Percentiles rank a stretch among this genome's conserved stretches.
These are phyloP conservation scores for Haliclystus octoradiatus DNA, from an alignment of 30 jellyfish, hydroid and myxozoan genomes.

Conservation along the genomic window DNA sequence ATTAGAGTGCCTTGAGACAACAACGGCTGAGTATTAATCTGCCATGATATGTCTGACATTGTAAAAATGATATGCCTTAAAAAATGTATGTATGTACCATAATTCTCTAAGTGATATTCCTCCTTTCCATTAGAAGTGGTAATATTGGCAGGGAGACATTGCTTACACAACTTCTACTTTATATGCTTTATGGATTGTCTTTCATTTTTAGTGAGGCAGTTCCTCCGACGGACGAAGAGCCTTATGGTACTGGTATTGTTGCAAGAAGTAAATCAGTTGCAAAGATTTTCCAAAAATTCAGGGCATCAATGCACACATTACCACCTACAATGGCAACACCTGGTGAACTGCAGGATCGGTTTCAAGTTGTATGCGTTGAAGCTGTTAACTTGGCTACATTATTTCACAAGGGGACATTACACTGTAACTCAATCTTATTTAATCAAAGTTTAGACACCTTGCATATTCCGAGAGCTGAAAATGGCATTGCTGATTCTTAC, in stretches of 20 bases:
- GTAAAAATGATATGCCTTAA: too few relatives aligned
- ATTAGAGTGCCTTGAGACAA: too few relatives aligned
- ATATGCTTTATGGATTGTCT: background rate
- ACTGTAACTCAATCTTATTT: slow-evolving; percentile 34
- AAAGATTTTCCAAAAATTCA: slow-evolving; percentile 22
- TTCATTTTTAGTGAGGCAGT: background rate
- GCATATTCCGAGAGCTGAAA: background rate
- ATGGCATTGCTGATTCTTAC: background rate
- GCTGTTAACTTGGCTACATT: slow-evolving; percentile 63
- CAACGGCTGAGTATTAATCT: too few relatives aligned
- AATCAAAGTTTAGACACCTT: slow-evolving; percentile 13
- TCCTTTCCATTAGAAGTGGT: too few relatives aligned
- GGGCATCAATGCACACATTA: slow-evolving; percentile 51
- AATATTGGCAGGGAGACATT: too few relatives aligned
- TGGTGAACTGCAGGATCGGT: slow-evolving; percentile 74
- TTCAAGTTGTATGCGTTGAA: slow-evolving; percentile 45
- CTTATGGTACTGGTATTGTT: background rate
- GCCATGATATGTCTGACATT: too few relatives aligned
- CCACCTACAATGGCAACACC: slow-evolving; percentile 80
- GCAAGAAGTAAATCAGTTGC: slow-evolving; percentile 1
- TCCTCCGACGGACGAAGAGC: background rate
- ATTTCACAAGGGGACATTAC: slow-evolving; percentile 30
- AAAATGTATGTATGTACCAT: too few relatives aligned
- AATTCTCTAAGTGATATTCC: too few relatives aligned
- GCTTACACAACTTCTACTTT: too few relatives aligned